Evolutionary conservation across 2,888 invertebrate species (phyloP).

Genomic region (Zootermopsis nevadensis): DNA sequence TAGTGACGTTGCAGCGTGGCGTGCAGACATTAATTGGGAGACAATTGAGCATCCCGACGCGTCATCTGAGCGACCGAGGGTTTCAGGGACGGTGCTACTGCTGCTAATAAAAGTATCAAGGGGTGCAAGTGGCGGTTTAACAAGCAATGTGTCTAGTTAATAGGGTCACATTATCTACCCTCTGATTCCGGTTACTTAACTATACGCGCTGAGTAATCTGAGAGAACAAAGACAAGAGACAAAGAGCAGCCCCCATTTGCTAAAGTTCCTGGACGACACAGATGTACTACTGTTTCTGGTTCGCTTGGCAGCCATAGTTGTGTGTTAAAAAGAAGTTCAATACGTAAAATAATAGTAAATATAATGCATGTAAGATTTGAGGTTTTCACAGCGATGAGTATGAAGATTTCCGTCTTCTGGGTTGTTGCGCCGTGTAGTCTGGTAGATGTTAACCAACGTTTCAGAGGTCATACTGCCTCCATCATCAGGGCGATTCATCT

Average conservation of each 20-base stretch:
- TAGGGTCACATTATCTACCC: slow-evolving; percentile 49
- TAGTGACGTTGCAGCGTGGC: slow-evolving; percentile 14
- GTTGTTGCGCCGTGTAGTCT: too few species aligned
- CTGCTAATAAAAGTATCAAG: slow-evolving; percentile 40
- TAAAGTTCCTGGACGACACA: not conserved
- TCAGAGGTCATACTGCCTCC: too few species aligned
- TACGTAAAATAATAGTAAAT: too few species aligned
- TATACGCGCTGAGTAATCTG: slow-evolving; percentile 41
- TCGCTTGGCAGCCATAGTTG: too few species aligned
- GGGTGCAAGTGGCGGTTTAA: slow-evolving; percentile 42
- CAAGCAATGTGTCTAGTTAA: slow-evolving; percentile 44
- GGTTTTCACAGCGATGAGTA: too few species aligned
- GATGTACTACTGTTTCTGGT: too few species aligned
- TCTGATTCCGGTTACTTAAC: slow-evolving; percentile 42
- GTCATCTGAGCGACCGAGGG: slow-evolving; percentile 1
- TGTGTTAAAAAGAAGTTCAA: too few species aligned
- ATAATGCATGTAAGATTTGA: too few species aligned
- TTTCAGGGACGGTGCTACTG: slow-evolving; percentile 19
- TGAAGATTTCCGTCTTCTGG: too few species aligned
- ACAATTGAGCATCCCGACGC: slow-evolving; percentile 47
- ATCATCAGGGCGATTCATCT: too few species aligned
- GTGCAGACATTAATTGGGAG: slow-evolving; percentile 46
- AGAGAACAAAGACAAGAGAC: slow-evolving; percentile 48
- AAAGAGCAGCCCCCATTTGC: slow-evolving; percentile 1
- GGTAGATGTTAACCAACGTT: too few species aligned